Conservation (phyloP, 2,797 vertebrate species). For the Melanotaenia nigrans region DNA sequence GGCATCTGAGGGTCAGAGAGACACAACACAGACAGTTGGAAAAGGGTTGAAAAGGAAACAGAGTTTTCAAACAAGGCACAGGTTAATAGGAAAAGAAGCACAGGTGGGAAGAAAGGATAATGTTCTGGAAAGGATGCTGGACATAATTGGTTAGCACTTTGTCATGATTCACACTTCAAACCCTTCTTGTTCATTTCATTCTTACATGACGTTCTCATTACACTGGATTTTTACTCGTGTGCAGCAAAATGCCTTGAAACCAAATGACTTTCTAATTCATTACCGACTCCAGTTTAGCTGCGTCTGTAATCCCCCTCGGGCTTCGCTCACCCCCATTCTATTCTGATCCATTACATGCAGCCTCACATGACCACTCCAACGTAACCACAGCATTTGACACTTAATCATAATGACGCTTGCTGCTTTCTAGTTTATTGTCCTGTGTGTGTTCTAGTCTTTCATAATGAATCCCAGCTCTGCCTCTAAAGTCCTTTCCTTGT, state of each 20-base stretch:
- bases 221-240: constrained; percentile 60
- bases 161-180: constrained; percentile 70
- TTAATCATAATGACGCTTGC: neutral
- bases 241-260: constrained; percentile 63
- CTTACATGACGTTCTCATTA: constrained; percentile 71
- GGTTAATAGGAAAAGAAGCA: constrained; percentile 76
- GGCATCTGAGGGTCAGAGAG: constrained; percentile 85
- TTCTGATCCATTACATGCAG: constrained; percentile 13
- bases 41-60: constrained; percentile 71
- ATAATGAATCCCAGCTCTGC: constrained; percentile 4
- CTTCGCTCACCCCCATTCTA: constrained; percentile 38
- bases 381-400: neutral
- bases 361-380: neutral
- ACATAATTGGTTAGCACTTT: constrained; percentile 70
- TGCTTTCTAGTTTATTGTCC: constrained; percentile 4
- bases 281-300: constrained; percentile 46
- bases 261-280: constrained; percentile 70
- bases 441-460: neutral
- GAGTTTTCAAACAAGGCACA: constrained; percentile 75
- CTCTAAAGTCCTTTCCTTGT: neutral
- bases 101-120: constrained; percentile 71
- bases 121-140: constrained; percentile 58
- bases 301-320: constrained; percentile 40
- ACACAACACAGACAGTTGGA: constrained; percentile 81
- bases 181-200: constrained; percentile 68